Evolutionary conservation across 1,140 invertebrate genomes (phyloP).

Genomic region (Aphelenchoides avenae): DNA sequence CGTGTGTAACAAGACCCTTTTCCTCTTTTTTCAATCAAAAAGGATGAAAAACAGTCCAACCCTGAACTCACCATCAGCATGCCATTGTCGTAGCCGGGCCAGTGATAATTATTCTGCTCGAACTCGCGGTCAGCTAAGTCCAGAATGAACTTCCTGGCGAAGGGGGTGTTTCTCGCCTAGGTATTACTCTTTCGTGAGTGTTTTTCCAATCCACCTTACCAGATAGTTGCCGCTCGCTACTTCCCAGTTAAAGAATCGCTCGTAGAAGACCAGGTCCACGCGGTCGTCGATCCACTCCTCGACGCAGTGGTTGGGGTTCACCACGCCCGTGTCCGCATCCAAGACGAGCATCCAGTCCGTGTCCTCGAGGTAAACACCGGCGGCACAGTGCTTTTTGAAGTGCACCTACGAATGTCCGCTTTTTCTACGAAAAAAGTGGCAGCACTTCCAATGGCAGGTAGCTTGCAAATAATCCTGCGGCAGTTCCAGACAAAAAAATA

Average conservation of each 20-base stretch:
- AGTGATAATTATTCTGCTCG: not conserved
- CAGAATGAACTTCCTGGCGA: not conserved
- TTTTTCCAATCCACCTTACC: too few species aligned
- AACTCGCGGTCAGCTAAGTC: not conserved
- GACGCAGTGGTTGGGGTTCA: conserved; percentile 20
- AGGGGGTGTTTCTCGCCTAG: not conserved
- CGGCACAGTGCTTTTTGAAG: conserved; percentile 8
- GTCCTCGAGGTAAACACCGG: conserved; percentile 10
- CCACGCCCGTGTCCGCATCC: conserved; percentile 19
- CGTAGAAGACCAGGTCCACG: conserved; percentile 18
- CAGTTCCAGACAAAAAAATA: too few species aligned
- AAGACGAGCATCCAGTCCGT: conserved; percentile 16
- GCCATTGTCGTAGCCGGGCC: not conserved
- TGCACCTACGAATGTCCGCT: too few species aligned
- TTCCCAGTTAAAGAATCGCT: conserved; percentile 22
- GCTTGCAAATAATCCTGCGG: too few species aligned
- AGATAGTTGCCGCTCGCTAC: conserved; percentile 11
- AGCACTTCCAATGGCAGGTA: too few species aligned
- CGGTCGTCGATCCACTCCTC: conserved; percentile 16
- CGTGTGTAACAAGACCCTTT: too few species aligned
- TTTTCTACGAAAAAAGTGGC: too few species aligned
- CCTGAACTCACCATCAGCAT: not conserved
- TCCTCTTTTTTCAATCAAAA: too few species aligned
- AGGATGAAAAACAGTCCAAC: too few species aligned
- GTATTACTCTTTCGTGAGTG: too few species aligned